Evolutionary conservation across 2,888 invertebrate species (phyloP).

Genomic region (Erannis defoliaria): DNA sequence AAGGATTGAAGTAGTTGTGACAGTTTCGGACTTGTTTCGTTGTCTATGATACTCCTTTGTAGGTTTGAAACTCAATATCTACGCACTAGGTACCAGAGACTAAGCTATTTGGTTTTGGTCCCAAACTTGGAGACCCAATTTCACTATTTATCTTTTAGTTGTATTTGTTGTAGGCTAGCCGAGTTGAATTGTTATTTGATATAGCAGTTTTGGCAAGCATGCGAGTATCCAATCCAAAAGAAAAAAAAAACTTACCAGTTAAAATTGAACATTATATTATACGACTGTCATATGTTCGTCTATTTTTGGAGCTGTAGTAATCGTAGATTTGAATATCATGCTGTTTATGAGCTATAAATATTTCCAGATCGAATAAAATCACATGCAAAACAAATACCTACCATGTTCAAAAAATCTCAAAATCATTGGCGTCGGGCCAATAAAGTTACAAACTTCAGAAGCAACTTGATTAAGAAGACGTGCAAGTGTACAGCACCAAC

Average conservation of each 20-base stretch:
- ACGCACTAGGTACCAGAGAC: background rate
- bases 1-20: slow-evolving; percentile 21
- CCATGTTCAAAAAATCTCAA: too few relatives aligned
- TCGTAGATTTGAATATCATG: too few relatives aligned
- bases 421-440: slow-evolving; percentile 18
- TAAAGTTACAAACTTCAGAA: slow-evolving; percentile 8
- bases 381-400: background rate
- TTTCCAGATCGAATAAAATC: background rate
- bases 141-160: too few relatives aligned
- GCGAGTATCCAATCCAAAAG: too few relatives aligned
- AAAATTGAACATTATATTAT: too few relatives aligned
- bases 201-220: too few relatives aligned
- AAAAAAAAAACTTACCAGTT: too few relatives aligned
- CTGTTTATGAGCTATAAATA: too few relatives aligned
- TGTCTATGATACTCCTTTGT: slow-evolving; percentile 1
- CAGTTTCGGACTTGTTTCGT: slow-evolving; percentile 28
- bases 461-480: slow-evolving; percentile 28
- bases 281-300: too few relatives aligned
- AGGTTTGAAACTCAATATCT: slow-evolving; percentile 4
- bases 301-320: too few relatives aligned
- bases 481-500: slow-evolving; percentile 21
- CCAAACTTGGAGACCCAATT: background rate
- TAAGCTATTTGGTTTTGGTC: background rate
- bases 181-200: too few relatives aligned
- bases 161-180: too few relatives aligned